These are phyloP conservation scores for Prosapia bicincta DNA, from an alignment of 2,888 invertebrate species.

Conservation along the genomic window DNA sequence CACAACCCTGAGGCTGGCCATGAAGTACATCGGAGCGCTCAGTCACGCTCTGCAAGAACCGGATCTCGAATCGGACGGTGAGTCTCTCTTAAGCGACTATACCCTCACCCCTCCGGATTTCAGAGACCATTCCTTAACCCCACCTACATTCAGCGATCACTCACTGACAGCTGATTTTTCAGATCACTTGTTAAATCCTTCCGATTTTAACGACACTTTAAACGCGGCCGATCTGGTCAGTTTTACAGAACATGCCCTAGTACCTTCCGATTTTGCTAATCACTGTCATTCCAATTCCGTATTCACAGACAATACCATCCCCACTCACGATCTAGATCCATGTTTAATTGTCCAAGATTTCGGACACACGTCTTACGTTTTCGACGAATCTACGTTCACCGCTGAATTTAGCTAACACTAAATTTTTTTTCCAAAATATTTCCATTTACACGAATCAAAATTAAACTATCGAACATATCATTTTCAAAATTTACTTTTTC, in stretches of 20 bases:
- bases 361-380: not conserved
- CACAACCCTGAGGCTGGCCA: constrained; percentile 78
- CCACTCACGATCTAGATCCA: not conserved
- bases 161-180: not conserved
- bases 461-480: too few species aligned
- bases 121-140: constrained; percentile 21
- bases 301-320: not conserved
- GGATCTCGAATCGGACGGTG: constrained; percentile 40
- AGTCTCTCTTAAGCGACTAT: constrained; percentile 42
- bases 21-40: constrained; percentile 80
- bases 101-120: constrained; percentile 22
- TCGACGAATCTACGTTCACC: not conserved
- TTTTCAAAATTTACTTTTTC: too few species aligned
- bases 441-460: too few species aligned
- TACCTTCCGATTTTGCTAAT: not conserved
- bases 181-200: not conserved
- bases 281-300: not conserved
- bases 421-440: not conserved
- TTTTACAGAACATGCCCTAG: not conserved
- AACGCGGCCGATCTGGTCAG: not conserved
- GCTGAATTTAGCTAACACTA: not conserved
- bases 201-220: not conserved
- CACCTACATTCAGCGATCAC: constrained; percentile 17
- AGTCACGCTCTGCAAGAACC: constrained; percentile 57
- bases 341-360: not conserved